A percentile compares a stretch with the other conserved stretches of the same genome.
These are phyloP conservation scores for Drosophila barbarae DNA, from an alignment of 2,888 invertebrate species.

Conservation along the genomic window DNA sequence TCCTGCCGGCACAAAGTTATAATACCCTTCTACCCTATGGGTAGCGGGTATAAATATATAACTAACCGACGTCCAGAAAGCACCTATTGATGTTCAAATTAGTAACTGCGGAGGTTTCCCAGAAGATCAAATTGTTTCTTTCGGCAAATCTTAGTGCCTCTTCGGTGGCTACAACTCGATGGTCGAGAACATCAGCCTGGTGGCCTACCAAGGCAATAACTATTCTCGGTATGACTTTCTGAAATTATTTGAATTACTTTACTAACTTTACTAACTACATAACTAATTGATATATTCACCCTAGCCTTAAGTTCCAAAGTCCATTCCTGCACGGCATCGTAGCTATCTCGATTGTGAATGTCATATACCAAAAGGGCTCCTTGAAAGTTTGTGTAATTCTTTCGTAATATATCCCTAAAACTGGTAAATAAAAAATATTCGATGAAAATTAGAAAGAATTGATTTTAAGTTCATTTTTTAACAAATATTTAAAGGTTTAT, in stretches of 20 bases:
- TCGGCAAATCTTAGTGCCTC: constrained; percentile 39
- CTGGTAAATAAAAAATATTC: constrained; percentile 15
- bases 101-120: constrained; percentile 36
- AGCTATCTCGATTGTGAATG: constrained; percentile 37
- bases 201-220: constrained; percentile 41
- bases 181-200: constrained; percentile 32
- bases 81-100: constrained; percentile 11
- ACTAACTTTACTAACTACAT: no score
- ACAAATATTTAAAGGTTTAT: neutral
- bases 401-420: constrained; percentile 26
- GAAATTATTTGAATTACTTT: neutral
- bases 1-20: no score
- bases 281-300: constrained; percentile 2
- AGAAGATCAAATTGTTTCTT: constrained; percentile 25
- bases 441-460: neutral
- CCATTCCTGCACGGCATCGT: constrained; percentile 30
- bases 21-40: no score
- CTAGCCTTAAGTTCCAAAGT: constrained; percentile 22
- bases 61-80: constrained; percentile 41
- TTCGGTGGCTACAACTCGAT: constrained; percentile 11
- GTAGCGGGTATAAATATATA: neutral
- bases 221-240: neutral
- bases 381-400: constrained; percentile 13
- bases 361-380: constrained; percentile 51
- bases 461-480: neutral